Percentiles rank a stretch among this genome's conserved stretches.
Conservation (phyloP, 2,113 vertebrate genomes). For the Daphoenositta chrysoptera region DNA sequence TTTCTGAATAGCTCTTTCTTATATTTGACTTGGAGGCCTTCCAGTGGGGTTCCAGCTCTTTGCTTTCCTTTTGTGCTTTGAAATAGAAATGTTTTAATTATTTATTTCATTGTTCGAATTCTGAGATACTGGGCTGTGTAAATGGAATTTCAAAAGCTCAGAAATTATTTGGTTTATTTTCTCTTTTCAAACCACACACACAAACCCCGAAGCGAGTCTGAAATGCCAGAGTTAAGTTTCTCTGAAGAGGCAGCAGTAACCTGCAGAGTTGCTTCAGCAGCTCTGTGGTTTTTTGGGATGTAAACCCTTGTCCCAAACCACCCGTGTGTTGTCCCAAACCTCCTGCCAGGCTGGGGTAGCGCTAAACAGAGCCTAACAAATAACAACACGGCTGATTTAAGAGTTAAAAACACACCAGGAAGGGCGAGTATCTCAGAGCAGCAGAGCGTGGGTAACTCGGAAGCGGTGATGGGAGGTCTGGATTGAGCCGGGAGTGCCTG, state of each 20-base stretch:
- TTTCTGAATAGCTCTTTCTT: slow-evolving; percentile 41
- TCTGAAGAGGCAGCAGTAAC: background rate
- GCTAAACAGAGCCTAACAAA: background rate
- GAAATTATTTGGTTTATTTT: background rate
- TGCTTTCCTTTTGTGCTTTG: background rate
- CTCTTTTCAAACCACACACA: accelerated
- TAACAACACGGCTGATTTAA: background rate
- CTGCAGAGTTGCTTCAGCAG: background rate
- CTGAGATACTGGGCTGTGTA: background rate
- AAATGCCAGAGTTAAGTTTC: background rate
- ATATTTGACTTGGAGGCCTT: slow-evolving; percentile 4
- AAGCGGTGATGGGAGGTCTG: background rate
- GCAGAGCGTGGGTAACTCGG: accelerated
- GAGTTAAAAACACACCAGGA: background rate
- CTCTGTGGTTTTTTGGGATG: background rate
- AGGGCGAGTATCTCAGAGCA: background rate
- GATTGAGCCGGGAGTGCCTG: background rate
- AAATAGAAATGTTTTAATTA: background rate
- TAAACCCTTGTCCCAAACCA: background rate
- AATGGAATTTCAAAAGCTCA: background rate
- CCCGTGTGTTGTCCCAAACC: background rate
- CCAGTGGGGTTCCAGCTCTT: background rate
- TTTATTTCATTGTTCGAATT: background rate
- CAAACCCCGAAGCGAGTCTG: accelerated
- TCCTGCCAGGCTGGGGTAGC: accelerated